A percentile compares a stretch with the other conserved stretches of the same genome.
These are phyloP conservation scores for Augochlora pura DNA, from an alignment of 1,140 invertebrate genomes.

Conservation along the genomic window DNA sequence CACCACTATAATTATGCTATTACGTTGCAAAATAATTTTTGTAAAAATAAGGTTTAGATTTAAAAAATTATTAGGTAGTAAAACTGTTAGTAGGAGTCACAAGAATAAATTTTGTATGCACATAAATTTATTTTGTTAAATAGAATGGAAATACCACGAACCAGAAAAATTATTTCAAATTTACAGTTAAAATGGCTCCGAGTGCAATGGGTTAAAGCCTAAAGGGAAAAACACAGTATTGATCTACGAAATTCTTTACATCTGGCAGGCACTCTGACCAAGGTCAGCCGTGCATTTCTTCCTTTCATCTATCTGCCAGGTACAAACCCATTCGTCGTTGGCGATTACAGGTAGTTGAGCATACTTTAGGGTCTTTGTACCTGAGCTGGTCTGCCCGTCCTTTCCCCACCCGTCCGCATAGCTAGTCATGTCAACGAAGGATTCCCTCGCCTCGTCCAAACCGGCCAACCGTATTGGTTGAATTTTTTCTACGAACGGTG, in stretches of 20 bases:
- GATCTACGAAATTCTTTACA: slow-evolving; percentile 12
- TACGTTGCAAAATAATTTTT: too few relatives aligned
- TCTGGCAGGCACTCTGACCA: slow-evolving; percentile 52
- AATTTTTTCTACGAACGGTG: slow-evolving; percentile 45
- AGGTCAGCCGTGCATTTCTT: slow-evolving; percentile 45
- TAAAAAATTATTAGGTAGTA: too few relatives aligned
- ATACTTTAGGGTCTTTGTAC: slow-evolving; percentile 45
- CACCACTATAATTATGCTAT: too few relatives aligned
- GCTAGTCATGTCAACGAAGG: slow-evolving; percentile 21
- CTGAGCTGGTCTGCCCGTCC: background rate
- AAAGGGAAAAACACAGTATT: too few relatives aligned
- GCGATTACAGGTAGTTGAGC: slow-evolving; percentile 47
- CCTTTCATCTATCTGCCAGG: slow-evolving; percentile 37
- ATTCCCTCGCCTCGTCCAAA: background rate
- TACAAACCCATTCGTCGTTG: slow-evolving; percentile 31
- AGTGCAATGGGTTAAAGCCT: too few relatives aligned
- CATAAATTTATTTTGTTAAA: too few relatives aligned
- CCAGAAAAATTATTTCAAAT: too few relatives aligned
- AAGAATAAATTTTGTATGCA: too few relatives aligned
- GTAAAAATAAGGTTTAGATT: too few relatives aligned
- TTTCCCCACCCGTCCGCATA: slow-evolving; percentile 52
- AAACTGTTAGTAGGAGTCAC: too few relatives aligned
- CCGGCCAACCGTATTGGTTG: slow-evolving; percentile 48
- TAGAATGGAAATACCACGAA: too few relatives aligned
- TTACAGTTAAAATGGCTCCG: too few relatives aligned